Evolutionary conservation across 2,888 invertebrate species (phyloP).

Genomic region (Tryphoninae sp.): DNA sequence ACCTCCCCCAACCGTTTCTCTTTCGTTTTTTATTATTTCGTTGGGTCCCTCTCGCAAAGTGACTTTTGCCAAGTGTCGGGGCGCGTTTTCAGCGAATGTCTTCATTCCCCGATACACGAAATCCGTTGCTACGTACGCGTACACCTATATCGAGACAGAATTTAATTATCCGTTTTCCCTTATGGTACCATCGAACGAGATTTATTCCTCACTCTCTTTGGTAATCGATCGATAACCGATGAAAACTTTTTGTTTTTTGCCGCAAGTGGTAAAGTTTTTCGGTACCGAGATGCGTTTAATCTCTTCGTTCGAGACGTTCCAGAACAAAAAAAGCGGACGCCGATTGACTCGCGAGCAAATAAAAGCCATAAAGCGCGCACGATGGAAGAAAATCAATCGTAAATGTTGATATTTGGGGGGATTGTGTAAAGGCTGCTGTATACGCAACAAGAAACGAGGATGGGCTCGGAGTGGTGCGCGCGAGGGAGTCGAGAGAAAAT

Average conservation of each 20-base stretch:
- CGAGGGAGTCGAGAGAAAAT: conserved; percentile 67
- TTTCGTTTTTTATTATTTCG: conserved; percentile 43
- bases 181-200: background rate
- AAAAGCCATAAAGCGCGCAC: background rate
- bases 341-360: conserved; percentile 24
- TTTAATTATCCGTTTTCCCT: conserved; percentile 16
- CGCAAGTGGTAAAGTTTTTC: no score
- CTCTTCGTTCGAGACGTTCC: conserved; percentile 12
- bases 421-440: conserved; percentile 70
- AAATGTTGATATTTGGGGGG: conserved; percentile 70
- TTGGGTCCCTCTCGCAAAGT: conserved; percentile 22
- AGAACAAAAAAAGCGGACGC: conserved; percentile 1
- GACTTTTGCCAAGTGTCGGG: conserved; percentile 7
- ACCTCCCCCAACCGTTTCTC: conserved; percentile 50
- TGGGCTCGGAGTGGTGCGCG: background rate
- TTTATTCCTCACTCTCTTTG: background rate
- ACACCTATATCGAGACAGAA: conserved; percentile 9
- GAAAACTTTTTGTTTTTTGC: background rate
- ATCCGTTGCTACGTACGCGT: background rate
- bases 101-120: no score
- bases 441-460: conserved; percentile 58
- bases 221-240: background rate
- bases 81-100: no score
- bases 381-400: conserved; percentile 68
- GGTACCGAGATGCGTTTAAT: background rate